Conservation (phyloP, 2,888 invertebrate species). For the Congeria kusceri region DNA sequence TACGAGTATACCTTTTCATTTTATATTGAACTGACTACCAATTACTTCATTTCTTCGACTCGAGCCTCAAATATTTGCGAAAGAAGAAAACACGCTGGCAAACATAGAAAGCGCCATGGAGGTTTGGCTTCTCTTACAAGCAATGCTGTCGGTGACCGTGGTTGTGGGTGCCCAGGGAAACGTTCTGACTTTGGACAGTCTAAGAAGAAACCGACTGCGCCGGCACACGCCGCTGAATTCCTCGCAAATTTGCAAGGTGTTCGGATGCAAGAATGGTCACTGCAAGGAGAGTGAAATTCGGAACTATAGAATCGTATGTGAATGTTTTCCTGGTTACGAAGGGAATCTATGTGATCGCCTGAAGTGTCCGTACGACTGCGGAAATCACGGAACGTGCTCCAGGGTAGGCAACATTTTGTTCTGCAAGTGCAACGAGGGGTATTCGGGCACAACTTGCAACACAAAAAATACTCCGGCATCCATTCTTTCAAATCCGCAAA, state of each 20-base stretch:
- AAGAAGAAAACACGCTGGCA: no score
- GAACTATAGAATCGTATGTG: constrained; percentile 59
- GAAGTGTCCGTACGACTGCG: constrained; percentile 55
- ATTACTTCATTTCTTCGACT: no score
- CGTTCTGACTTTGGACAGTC: no score
- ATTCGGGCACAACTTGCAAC: constrained; percentile 48
- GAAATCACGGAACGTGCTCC: constrained; percentile 53
- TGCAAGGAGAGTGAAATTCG: constrained; percentile 53
- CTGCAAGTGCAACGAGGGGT: constrained; percentile 57
- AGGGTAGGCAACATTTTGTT: constrained; percentile 41
- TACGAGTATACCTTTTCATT: no score
- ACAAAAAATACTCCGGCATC: neutral
- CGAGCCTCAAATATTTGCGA: no score
- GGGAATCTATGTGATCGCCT: constrained; percentile 54
- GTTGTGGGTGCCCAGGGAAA: no score
- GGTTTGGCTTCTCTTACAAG: no score
- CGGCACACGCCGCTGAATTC: constrained; percentile 47
- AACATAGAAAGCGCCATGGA: no score
- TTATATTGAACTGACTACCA: no score
- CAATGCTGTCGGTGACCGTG: no score
- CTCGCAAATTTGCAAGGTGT: constrained; percentile 53
- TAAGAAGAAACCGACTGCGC: constrained; percentile 19
- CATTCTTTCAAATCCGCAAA: neutral
- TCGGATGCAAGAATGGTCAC: constrained; percentile 60
- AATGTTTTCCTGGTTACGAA: constrained; percentile 57